Conservation (phyloP, 2,113 vertebrate species). For the Oenanthe oenanthe region DNA sequence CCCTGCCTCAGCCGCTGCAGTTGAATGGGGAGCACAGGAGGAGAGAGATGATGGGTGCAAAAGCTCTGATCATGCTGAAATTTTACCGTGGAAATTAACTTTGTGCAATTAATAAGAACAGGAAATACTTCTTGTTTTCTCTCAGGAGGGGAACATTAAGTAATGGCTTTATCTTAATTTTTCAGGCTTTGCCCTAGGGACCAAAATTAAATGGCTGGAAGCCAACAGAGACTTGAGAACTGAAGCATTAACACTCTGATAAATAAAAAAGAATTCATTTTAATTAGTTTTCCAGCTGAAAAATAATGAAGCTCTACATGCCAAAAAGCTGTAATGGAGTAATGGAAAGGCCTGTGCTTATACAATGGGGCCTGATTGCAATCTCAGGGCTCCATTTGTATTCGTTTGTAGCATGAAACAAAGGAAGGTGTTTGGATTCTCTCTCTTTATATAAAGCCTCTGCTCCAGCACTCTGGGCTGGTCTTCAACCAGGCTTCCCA, state of each 20-base stretch:
- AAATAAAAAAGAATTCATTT: conserved; percentile 77
- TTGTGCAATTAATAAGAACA: conserved; percentile 80
- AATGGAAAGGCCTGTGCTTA: conserved; percentile 76
- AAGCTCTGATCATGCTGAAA: conserved; percentile 32
- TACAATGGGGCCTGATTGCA: conserved; percentile 76
- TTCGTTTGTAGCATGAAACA: conserved; percentile 71
- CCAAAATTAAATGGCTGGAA: conserved; percentile 67
- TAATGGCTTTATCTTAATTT: conserved; percentile 87
- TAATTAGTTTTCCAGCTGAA: conserved; percentile 84
- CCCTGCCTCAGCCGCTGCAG: not conserved
- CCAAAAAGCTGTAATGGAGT: conserved; percentile 70
- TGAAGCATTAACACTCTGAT: conserved; percentile 75
- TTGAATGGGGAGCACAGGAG: not conserved
- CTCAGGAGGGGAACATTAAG: conserved; percentile 82
- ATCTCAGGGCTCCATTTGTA: conserved; percentile 75
- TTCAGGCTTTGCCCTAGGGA: conserved; percentile 82
- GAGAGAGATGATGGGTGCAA: conserved; percentile 16
- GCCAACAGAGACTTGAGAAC: conserved; percentile 70
- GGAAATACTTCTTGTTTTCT: conserved; percentile 88
- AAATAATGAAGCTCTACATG: conserved; percentile 72
- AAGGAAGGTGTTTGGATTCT: conserved; percentile 79
- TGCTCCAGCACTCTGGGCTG: conserved; percentile 75
- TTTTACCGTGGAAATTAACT: conserved; percentile 72
- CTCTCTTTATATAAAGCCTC: conserved; percentile 81
- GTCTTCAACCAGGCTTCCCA: conserved; percentile 87